These are phyloP conservation scores for Leptogaster cylindrica DNA, from an alignment of 2,888 invertebrate genomes.

Conservation along the genomic window DNA sequence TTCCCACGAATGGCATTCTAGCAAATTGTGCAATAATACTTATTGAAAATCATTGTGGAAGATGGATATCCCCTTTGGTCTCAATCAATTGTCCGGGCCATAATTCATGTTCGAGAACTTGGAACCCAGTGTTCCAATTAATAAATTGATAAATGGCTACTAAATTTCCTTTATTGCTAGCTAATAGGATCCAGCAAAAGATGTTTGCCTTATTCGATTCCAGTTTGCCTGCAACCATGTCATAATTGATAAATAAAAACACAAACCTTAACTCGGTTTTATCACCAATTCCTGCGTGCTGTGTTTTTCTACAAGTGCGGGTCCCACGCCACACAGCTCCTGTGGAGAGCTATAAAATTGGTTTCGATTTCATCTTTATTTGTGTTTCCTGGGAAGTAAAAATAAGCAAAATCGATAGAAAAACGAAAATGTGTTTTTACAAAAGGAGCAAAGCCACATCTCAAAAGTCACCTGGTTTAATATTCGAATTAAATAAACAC, in stretches of 20 bases:
- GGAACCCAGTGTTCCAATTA: neutral
- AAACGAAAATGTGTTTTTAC: slow-evolving; percentile 20
- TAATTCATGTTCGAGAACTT: slow-evolving; percentile 24
- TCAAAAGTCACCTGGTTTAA: slow-evolving; percentile 30
- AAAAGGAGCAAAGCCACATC: neutral
- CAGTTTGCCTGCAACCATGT: neutral
- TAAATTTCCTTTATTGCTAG: slow-evolving; percentile 32
- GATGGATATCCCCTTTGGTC: slow-evolving; percentile 26
- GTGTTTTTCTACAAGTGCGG: neutral
- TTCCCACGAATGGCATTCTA: slow-evolving; percentile 17
- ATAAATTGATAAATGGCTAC: slow-evolving; percentile 40
- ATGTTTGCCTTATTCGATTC: slow-evolving; percentile 1
- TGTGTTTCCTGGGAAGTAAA: slow-evolving; percentile 30
- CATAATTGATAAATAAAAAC: slow-evolving; percentile 39
- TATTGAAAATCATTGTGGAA: neutral
- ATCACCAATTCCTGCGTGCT: too few relatives aligned
- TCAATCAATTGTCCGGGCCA: slow-evolving; percentile 24
- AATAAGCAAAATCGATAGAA: neutral
- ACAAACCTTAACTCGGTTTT: slow-evolving; percentile 24
- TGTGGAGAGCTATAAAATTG: slow-evolving; percentile 35
- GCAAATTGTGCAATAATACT: neutral
- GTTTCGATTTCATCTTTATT: slow-evolving; percentile 39
- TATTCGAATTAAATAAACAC: neutral
- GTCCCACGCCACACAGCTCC: slow-evolving; percentile 22
- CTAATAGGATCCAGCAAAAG: slow-evolving; percentile 1